phyloP scores from a whole-genome alignment of 2,888 invertebrate genomes.

The Andrena flavipes region DNA sequence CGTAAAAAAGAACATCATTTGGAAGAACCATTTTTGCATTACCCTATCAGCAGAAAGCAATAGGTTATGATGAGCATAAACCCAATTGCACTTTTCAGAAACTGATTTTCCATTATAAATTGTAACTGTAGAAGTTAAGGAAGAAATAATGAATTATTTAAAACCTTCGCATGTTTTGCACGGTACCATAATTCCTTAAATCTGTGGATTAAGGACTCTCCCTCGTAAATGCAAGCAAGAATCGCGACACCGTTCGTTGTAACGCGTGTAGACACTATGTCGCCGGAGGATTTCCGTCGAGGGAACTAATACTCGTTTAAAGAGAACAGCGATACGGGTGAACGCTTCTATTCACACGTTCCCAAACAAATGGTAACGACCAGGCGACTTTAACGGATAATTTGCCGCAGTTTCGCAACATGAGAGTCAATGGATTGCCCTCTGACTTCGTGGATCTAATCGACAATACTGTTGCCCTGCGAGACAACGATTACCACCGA shows the following conservation, averaged over 20 bases:
- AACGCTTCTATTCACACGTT: constrained; percentile 71
- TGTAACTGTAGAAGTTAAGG: no score
- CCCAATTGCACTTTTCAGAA: no score
- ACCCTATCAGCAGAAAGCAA: no score
- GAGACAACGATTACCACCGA: no score
- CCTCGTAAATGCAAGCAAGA: neutral
- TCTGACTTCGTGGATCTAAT: neutral
- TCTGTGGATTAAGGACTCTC: neutral
- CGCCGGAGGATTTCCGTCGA: constrained; percentile 62
- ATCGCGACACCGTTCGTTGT: neutral
- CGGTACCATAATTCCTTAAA: neutral
- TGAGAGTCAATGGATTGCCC: constrained; percentile 18
- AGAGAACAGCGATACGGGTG: constrained; percentile 70
- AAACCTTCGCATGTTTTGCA: neutral
- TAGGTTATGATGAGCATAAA: no score
- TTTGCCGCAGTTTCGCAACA: constrained; percentile 21
- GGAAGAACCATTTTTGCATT: no score
- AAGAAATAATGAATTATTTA: neutral
- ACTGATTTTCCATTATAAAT: no score
- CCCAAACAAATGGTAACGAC: constrained; percentile 49
- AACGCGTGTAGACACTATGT: constrained; percentile 65
- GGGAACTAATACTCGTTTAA: constrained; percentile 70
- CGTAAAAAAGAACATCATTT: no score
- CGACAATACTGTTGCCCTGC: neutral
- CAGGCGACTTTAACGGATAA: constrained; percentile 23